phyloP scores from a whole-genome alignment of 2,888 invertebrate species.

The Cantharis rufa region DNA sequence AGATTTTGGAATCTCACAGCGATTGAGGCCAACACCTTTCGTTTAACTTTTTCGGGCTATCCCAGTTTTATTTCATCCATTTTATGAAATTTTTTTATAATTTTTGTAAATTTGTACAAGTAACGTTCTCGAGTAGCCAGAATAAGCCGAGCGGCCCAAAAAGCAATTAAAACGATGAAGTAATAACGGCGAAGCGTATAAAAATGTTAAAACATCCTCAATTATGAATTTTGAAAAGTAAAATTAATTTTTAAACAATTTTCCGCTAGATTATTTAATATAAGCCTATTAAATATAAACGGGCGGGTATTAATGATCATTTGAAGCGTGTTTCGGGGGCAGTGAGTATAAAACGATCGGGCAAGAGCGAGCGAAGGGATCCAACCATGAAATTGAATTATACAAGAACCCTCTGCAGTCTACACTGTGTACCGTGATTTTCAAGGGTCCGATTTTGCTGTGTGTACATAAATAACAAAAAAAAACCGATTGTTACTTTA shows the following conservation, averaged over 20 bases:
- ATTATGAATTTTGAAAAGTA: slow-evolving; percentile 10
- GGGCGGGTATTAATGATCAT: slow-evolving; percentile 46
- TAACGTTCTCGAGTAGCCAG: no score
- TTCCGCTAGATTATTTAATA: slow-evolving; percentile 53
- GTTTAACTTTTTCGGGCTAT: no score
- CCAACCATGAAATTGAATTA: slow-evolving; percentile 59
- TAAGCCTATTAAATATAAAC: slow-evolving; percentile 52
- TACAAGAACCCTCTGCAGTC: slow-evolving; percentile 43
- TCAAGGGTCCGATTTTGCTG: slow-evolving; percentile 33
- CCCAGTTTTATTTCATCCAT: no score
- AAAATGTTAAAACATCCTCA: background rate
- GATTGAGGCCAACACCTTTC: background rate
- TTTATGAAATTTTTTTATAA: background rate
- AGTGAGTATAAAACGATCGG: slow-evolving; percentile 45
- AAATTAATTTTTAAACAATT: slow-evolving; percentile 47
- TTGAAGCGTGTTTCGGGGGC: slow-evolving; percentile 39
- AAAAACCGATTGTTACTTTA: slow-evolving; percentile 2
- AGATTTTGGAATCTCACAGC: background rate
- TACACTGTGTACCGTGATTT: slow-evolving; percentile 32
- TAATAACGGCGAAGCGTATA: background rate
- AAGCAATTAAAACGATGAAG: background rate
- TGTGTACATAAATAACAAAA: slow-evolving; percentile 25
- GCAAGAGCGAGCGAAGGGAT: slow-evolving; percentile 49
- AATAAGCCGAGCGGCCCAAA: background rate
- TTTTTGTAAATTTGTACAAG: no score